A percentile compares a stretch with the other conserved stretches of the same genome.
Conservation (phyloP, 1,140 invertebrate species). For the Drosophila bocki region DNA sequence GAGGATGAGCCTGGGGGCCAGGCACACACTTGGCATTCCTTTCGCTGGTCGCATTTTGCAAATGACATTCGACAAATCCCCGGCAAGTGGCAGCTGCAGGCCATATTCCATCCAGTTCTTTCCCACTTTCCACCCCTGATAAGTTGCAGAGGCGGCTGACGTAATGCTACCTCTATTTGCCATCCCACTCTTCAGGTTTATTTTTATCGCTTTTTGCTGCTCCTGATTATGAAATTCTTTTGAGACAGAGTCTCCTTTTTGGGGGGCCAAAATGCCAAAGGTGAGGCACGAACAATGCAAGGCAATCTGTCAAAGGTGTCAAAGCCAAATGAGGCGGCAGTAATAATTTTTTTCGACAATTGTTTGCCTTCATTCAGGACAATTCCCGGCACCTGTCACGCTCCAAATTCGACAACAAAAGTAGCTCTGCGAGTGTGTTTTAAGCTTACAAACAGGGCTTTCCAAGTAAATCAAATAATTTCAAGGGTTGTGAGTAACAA, state of each 20-base stretch:
- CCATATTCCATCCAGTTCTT: neutral
- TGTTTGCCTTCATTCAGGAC: constrained; percentile 25
- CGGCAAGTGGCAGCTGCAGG: constrained; percentile 42
- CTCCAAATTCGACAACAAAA: constrained; percentile 53
- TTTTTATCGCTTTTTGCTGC: constrained; percentile 36
- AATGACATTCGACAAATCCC: constrained; percentile 68
- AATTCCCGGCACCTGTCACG: constrained; percentile 47
- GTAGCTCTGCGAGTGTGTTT: neutral
- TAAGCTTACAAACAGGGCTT: neutral
- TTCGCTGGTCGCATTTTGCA: constrained; percentile 46
- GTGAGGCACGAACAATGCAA: constrained; percentile 21
- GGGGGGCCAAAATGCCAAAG: constrained; percentile 4
- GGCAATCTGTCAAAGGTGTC: constrained; percentile 76
- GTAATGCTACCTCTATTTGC: constrained; percentile 19
- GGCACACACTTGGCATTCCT: constrained; percentile 28
- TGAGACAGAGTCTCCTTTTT: constrained; percentile 16
- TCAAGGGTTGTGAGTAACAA: neutral
- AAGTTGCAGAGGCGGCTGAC: constrained; percentile 35
- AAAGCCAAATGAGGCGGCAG: constrained; percentile 50
- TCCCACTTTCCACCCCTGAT: neutral
- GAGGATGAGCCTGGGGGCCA: neutral
- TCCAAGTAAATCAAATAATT: neutral
- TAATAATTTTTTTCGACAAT: constrained; percentile 41
- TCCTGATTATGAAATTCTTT: constrained; percentile 62
- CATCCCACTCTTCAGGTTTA: constrained; percentile 29